Percentiles rank a stretch among this genome's conserved stretches.
Evolutionary conservation across 2,113 vertebrate species (phyloP).

Genomic region (Dipodomys stephensi): DNA sequence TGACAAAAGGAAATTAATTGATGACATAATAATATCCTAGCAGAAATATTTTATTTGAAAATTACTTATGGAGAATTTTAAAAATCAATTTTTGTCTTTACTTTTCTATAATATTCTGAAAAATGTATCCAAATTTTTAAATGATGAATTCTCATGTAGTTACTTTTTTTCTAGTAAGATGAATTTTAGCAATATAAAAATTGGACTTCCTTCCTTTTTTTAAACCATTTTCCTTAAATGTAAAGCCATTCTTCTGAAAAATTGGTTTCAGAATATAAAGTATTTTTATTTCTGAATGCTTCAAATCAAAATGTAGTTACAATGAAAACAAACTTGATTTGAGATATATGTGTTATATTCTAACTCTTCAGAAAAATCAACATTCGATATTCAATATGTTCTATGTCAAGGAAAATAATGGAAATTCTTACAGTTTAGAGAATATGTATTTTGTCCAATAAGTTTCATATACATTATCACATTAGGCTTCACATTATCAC

Average conservation of each 20-base stretch:
- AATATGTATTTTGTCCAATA: not conserved
- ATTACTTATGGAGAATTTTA: not conserved
- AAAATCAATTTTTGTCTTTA: not conserved
- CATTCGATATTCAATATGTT: conserved; percentile 3
- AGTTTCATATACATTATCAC: not conserved
- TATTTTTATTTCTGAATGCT: not conserved
- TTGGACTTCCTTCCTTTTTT: not conserved
- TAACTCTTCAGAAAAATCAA: not conserved
- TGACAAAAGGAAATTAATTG: conserved; percentile 5
- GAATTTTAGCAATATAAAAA: not conserved
- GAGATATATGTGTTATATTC: not conserved
- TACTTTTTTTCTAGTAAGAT: conserved; percentile 23
- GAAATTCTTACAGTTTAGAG: not conserved
- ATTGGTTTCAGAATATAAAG: not conserved
- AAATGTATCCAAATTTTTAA: not conserved
- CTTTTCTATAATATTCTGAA: not conserved
- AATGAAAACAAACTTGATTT: not conserved
- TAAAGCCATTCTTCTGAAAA: not conserved
- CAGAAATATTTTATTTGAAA: not conserved
- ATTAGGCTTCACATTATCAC: not conserved
- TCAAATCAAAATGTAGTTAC: conserved; percentile 7
- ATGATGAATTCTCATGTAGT: not conserved
- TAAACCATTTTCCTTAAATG: not conserved
- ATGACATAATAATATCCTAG: not conserved
- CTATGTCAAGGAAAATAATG: not conserved